Base-by-base conservation (phyloP, 2,113 vertebrate genomes). In the Phalacrocorax carbo region DNA sequence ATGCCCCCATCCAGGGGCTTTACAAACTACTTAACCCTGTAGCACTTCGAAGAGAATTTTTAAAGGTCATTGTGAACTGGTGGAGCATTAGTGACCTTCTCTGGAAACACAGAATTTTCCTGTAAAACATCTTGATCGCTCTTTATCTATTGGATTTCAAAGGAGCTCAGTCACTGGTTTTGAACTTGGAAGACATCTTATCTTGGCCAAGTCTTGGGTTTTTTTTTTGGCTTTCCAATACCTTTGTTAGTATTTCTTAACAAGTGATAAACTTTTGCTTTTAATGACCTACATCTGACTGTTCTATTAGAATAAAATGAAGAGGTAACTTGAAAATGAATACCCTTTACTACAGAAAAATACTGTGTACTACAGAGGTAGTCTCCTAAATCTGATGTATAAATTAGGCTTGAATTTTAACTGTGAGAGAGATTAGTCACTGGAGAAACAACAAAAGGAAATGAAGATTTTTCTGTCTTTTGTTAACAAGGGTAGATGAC, bases 371-470 rank as follows among this genome's bases (percentile, higher is more conserved):
- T 46, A 65, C 12, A 55, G 13, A 61, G 19, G 17, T 16, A 61
- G 22, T 32, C 16, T 57, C 18, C 30, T 48, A 92, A 86, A 81
- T 36, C 26, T 34, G 60, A 80, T 16, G 15, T 83, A 68, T 30
- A 83, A 81, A 90, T 71, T 49, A 44, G 38, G 16, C 26, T 68
- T 34, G 34, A 38, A 81, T 55, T 73, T 92, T 65, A 86, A 62
- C 4, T 36, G 15, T 36, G 23, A 64, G 18, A 11, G 36, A 71
- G 26, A 72, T 96, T 72, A 86, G 48, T 96, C 71, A 69, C 54
- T 49, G 20, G n/a, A 78, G 40, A 84, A 90, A 71, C 8, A 70
- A 86, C 20, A 80, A 60, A 75, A 93, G n/a, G 46, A 97, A 90
- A 86, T 75, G 1, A 92, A 82, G 58, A 77, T 36, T 68, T 85